Conservation (phyloP, 2,113 vertebrate species). For the Neolamprologus cancellatus region DNA sequence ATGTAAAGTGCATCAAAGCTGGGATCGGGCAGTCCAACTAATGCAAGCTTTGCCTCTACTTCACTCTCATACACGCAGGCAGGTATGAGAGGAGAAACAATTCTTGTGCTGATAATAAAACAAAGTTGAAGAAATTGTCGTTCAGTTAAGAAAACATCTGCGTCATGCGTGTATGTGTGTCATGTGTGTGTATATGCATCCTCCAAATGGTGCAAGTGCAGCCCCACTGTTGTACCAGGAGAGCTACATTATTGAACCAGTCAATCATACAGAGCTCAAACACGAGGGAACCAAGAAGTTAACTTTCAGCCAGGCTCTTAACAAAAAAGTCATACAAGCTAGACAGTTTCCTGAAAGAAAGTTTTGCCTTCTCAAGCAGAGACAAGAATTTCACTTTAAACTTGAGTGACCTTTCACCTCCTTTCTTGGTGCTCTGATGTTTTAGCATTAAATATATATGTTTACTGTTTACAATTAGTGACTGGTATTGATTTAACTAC, state of each 20-base stretch:
- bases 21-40: neutral
- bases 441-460: neutral
- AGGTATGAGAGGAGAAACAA: neutral
- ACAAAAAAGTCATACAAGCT: neutral
- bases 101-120: neutral
- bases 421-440: neutral
- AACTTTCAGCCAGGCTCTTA: neutral
- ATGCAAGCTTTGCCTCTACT: neutral
- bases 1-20: neutral
- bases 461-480: neutral
- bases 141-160: slow-evolving; percentile 32
- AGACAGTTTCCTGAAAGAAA: neutral
- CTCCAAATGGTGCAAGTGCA: slow-evolving; percentile 39
- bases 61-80: neutral
- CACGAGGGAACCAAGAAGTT: neutral
- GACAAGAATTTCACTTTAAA: neutral
- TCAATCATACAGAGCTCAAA: neutral
- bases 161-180: neutral
- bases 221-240: neutral
- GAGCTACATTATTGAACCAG: neutral
- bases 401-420: neutral
- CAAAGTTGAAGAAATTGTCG: slow-evolving; percentile 27
- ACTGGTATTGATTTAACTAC: neutral
- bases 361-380: neutral
- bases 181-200: neutral